Evolutionary conservation across 2,797 vertebrate species (phyloP).

Genomic region (Peromyscus aztecus): DNA sequence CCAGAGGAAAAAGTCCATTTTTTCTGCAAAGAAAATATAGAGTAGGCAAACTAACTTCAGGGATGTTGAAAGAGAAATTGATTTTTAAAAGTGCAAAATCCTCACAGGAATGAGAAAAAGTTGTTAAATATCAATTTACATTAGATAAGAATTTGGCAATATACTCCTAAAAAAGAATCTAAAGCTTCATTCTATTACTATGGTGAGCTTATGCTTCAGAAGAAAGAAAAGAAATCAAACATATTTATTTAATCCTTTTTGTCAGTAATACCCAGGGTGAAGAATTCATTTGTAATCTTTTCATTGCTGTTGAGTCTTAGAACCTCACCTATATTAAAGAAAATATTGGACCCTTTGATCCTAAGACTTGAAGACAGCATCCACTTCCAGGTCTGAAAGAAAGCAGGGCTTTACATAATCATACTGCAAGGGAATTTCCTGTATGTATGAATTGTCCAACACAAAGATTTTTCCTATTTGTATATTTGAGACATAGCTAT

Average conservation of each 20-base stretch:
- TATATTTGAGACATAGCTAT: background rate
- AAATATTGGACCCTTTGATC: conserved; percentile 64
- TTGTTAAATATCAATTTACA: conserved; percentile 78
- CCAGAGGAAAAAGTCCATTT: background rate
- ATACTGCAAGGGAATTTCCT: background rate
- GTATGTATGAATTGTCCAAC: background rate
- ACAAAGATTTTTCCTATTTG: background rate
- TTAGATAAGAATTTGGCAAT: conserved; percentile 75
- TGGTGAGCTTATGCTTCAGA: conserved; percentile 55
- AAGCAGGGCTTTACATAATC: background rate
- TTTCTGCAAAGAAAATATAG: conserved; percentile 6
- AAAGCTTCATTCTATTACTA: conserved; percentile 67
- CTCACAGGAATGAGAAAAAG: conserved; percentile 64
- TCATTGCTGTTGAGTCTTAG: conserved; percentile 51
- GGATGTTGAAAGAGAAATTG: conserved; percentile 61
- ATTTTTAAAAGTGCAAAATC: conserved; percentile 68
- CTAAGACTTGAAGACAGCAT: background rate
- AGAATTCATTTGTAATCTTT: conserved; percentile 72
- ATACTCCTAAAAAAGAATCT: conserved; percentile 59
- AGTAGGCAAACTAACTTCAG: conserved; percentile 56
- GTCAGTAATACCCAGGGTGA: conserved; percentile 68
- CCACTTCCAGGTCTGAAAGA: conserved; percentile 48
- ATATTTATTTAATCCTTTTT: conserved; percentile 76
- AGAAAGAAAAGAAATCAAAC: conserved; percentile 71
- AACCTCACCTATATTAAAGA: conserved; percentile 60